Base-by-base conservation (phyloP, 2,888 invertebrate genomes). In the Athrips mouffetella region DNA sequence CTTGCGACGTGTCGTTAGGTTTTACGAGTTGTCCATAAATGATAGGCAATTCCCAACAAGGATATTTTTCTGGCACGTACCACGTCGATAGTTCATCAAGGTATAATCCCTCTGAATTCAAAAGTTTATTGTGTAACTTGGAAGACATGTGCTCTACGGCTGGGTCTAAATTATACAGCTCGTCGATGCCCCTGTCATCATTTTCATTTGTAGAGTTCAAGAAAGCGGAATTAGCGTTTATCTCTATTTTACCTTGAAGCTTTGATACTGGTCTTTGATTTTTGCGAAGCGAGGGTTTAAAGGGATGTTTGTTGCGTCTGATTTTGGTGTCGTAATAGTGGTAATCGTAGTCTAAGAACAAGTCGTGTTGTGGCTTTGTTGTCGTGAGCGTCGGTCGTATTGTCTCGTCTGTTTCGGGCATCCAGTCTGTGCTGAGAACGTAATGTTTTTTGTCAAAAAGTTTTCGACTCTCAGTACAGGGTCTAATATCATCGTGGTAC, bases 11-110 rank as follows among this genome's bases (percentile, higher is more conserved):
- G 11, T 10, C 37, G 31, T 56, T 60, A 8, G 42, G 59, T 27
- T 13, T 33, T 7, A 63, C 68, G 20, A 72, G 41, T 63, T 73
- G 72, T 48, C 78, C 86, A 57, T 78, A 80, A n/a, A 87, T 49
- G 10, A 78, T 50, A 2, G 87, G 84, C 41, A 86, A 63, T 29
- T 81, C 67, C 85, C 85, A 87, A 62, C 86, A 87, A 10, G 80
- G 76, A 47, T 68, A 65, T 52, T 70, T 70, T 65, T 83, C 80
- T 21, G 81, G 74, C 2, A 80, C 75, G 49, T 80, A 86, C 86
- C 84, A 86, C 30, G 66, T 45, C 1, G 11, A 25, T 1, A 1
- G 3, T 23, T 40, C 11, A 15, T 10, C 7, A 52, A 53, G 21
- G 49, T 51, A 5, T 55, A 53, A n/a, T n/a, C 30, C 27, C 21